phyloP scores from a whole-genome alignment of 30 jellyfish, hydroid and myxozoan species.

The Rhopilema esculentum region DNA sequence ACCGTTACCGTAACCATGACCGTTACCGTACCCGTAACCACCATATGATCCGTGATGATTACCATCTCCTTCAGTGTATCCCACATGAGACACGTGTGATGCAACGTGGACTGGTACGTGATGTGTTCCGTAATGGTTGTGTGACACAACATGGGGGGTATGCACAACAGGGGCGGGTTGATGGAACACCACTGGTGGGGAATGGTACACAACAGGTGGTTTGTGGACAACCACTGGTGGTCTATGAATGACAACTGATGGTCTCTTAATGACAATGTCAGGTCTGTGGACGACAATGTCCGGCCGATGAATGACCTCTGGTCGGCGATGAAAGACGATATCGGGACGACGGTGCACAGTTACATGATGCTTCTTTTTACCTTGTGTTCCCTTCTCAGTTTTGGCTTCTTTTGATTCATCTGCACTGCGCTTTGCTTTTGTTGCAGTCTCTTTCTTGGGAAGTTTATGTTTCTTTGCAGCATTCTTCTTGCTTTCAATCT shows the following conservation, averaged over 20 bases:
- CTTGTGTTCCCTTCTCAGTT: conserved; percentile 38
- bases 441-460: conserved; percentile 14
- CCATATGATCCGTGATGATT: conserved; percentile 19
- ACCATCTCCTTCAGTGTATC: conserved; percentile 36
- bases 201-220: conserved; percentile 88
- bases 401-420: conserved; percentile 30
- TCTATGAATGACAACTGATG: conserved; percentile 91
- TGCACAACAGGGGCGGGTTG: conserved; percentile 88
- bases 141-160: conserved; percentile 80
- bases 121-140: conserved; percentile 76
- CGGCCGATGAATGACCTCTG: conserved; percentile 95
- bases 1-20: conserved; percentile 31
- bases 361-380: conserved; percentile 86
- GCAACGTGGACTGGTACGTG: conserved; percentile 88
- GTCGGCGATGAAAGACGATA: conserved; percentile 80
- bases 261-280: conserved; percentile 90
- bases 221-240: conserved; percentile 95
- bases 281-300: conserved; percentile 95
- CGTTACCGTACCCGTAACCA: too few species aligned
- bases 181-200: conserved; percentile 93
- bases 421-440: conserved; percentile 52
- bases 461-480: conserved; percentile 31
- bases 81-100: conserved; percentile 70
- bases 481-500: conserved; percentile 30
- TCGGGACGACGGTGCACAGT: conserved; percentile 86